Base-by-base conservation (phyloP, 1,140 invertebrate genomes). In the Steinernema khuongi region DNA sequence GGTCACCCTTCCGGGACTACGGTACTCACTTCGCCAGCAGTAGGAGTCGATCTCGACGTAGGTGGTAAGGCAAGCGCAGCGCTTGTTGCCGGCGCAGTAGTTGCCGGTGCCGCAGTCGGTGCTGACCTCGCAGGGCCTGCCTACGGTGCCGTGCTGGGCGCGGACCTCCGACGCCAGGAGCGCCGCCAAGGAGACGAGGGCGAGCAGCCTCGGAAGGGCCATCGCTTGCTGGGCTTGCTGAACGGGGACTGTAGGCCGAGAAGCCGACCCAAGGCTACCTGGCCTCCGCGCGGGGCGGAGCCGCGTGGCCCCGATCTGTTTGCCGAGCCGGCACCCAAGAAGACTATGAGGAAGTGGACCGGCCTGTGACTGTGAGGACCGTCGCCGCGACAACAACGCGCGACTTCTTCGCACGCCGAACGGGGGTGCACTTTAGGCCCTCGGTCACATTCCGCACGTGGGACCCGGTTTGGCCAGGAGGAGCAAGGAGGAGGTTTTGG, bases 31-130 rank as follows among this genome's bases (percentile, higher is more conserved):
- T 78, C 82, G 70, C 82, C 82, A 83, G 72, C 82, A 83, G 50
- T 83, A 83, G 18, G 79, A 81, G 74, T 85, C 82, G 70, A 84
- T 84, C 70, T 84, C 82, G 18, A 84, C 82, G 76, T 84, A 84
- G 18, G 82, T 84, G 1, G 83, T 81, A n/a, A 84, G 77, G 73
- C 82, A 84, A 31, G 82, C 82, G 72, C 82, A 84, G 14, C 83
- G 76, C 75, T 84, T 84, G 68, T 84, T 84, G 7, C 82, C 82
- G 26, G 83, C 82, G 74, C 82, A 84, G 72, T 85, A 84, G 72
- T 84, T 84, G 29, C 82, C 82, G 22, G 83, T 85, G 26, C 81
- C 81, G 71, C 82, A 84, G 67, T 84, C 82, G 2, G 82, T 84
- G 31, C 75, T 79, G 31, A 82, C 81, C 71, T 84, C 82, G 71